A percentile compares a stretch with the other conserved stretches of the same genome.
Evolutionary conservation across 1,140 invertebrate genomes (phyloP).

Genomic region (Drosophila burlai): DNA sequence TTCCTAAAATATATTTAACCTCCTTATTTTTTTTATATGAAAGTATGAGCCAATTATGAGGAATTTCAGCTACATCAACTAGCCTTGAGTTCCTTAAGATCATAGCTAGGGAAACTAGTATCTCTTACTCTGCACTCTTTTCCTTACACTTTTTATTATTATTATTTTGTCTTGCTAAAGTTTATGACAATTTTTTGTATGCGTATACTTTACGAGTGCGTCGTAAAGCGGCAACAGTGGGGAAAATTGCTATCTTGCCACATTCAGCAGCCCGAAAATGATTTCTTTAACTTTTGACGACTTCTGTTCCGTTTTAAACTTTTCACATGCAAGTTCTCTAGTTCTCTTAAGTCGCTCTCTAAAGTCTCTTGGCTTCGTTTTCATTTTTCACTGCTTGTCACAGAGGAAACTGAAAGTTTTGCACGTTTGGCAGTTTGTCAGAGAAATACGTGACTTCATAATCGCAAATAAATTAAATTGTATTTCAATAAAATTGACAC

Average conservation of each 20-base stretch:
- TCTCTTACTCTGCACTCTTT: background rate
- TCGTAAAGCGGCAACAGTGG: constrained; percentile 41
- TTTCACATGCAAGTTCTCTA: constrained; percentile 19
- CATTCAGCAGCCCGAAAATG: constrained; percentile 30
- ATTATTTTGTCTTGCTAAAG: constrained; percentile 20
- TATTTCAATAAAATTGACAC: constrained; percentile 24
- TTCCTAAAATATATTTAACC: background rate
- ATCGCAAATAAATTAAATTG: constrained; percentile 7
- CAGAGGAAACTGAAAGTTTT: constrained; percentile 40
- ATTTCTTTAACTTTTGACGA: constrained; percentile 41
- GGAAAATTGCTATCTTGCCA: constrained; percentile 27
- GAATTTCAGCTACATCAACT: background rate
- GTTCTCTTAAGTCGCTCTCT: background rate
- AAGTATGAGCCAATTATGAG: background rate
- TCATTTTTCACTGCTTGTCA: constrained; percentile 4
- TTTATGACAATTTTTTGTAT: constrained; percentile 47
- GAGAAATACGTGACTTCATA: constrained; percentile 69
- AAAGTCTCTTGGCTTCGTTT: background rate
- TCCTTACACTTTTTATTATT: constrained; percentile 12
- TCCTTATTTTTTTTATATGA: background rate
- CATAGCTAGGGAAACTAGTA: background rate
- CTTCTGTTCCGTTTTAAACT: constrained; percentile 8
- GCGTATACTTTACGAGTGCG: constrained; percentile 46
- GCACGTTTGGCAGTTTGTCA: constrained; percentile 69
- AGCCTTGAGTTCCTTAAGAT: background rate